A percentile compares a stretch with the other conserved stretches of the same genome.
phyloP scores from a whole-genome alignment of 1,140 invertebrate species.

The Mactra quadrangularis region DNA sequence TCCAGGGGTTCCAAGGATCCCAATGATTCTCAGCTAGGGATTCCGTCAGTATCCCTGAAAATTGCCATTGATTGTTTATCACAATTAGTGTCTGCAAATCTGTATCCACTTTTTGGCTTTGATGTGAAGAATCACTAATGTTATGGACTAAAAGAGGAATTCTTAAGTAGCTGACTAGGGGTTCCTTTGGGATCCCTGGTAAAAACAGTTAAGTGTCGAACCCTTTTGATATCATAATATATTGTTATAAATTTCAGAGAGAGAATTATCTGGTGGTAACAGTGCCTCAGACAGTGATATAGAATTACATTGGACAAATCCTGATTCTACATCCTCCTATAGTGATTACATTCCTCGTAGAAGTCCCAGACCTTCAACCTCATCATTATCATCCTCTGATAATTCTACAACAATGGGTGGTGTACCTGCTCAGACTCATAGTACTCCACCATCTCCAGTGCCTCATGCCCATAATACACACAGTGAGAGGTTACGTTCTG shows the following conservation, averaged over 20 bases:
- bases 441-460: constrained; percentile 79
- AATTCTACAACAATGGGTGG: constrained; percentile 53
- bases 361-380: constrained; percentile 78
- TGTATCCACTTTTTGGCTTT: too few species aligned
- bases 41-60: too few species aligned
- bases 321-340: constrained; percentile 70
- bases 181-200: too few species aligned
- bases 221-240: too few species aligned
- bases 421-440: constrained; percentile 73
- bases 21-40: too few species aligned
- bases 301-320: constrained; percentile 92
- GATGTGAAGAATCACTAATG: too few species aligned
- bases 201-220: too few species aligned
- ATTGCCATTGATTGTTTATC: too few species aligned
- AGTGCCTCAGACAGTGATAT: constrained; percentile 85
- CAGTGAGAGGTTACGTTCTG: constrained; percentile 54
- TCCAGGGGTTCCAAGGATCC: too few species aligned
- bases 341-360: constrained; percentile 71
- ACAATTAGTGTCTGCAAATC: too few species aligned
- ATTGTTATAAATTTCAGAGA: constrained; percentile 84
- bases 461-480: constrained; percentile 65
- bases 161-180: too few species aligned
- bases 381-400: constrained; percentile 76
- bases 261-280: constrained; percentile 86
- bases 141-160: too few species aligned